Evolutionary conservation across 2,888 invertebrate genomes (phyloP), one percentile per base, ranked within the genome.

Genomic region (Onthophagus sagittarius): DNA sequence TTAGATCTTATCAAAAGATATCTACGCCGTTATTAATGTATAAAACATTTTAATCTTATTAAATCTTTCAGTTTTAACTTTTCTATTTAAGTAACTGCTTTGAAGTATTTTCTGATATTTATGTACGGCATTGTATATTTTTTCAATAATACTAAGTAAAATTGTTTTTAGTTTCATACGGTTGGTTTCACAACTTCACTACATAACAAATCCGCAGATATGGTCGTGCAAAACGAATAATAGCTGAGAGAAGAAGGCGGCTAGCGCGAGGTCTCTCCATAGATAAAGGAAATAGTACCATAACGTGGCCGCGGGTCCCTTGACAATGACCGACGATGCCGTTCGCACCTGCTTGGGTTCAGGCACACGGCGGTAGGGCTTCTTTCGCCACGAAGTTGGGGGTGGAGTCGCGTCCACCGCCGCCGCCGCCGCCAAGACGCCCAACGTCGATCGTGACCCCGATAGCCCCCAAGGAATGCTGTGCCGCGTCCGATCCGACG

Each of bases 391-490:
- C 39, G 39, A 11, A 67, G 23, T 31, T 23, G 67, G 67, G 67
- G 67, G 67, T 67, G 67, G 67, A 31, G 67, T 32, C 67, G 23
- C 23, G 23, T 23, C 23, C 23, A 23, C 23, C 23, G 67, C 23
- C n/a, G 67, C 67, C 32, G 67, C 23, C n/a, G 67, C 67, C 32
- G 23, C 67, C 39, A 53, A 53, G 39, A 53, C 39, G 39, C 39
- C 39, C 39, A 7, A 11, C 39, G 39, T 23, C 67, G 67, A 67
- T 67, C 31, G 67, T 81, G 81, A 81, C 81, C 81, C 78, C 77
- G 81, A 81, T 81, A 81, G 78, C 77, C 79, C 77, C 72, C 74
- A 72, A 77, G 80, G 82, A 82, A 82, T 82, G 82, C 77, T 11
- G 39, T 78, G 77, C 77, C 63, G 75, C 65, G 75, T 79, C 80